Percentiles rank a stretch among this genome's conserved stretches.
phyloP scores from a whole-genome alignment of 2,888 invertebrate species.

The Coenonympha arcania region DNA sequence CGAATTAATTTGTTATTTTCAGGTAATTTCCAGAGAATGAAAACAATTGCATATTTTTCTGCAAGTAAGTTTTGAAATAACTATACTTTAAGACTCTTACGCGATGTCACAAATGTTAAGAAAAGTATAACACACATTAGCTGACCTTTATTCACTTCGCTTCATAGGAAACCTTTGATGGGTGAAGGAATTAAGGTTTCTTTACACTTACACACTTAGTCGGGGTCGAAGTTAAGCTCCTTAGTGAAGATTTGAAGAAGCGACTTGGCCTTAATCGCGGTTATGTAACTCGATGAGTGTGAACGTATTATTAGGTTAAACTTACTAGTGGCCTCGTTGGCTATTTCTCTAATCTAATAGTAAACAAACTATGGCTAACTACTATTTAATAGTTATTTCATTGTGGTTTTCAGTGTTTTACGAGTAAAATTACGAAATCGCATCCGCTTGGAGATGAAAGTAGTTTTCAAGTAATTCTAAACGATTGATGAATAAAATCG shows the following conservation, averaged over 20 bases:
- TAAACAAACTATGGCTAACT: no score
- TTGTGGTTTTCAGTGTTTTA: no score
- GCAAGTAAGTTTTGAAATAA: no score
- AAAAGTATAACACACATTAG: not conserved
- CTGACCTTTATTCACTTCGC: not conserved
- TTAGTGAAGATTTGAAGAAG: slow-evolving; percentile 39
- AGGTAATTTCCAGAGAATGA: slow-evolving; percentile 8
- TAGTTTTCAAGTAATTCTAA: no score
- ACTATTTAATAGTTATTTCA: no score
- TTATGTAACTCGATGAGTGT: slow-evolving; percentile 17
- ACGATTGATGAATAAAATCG: no score
- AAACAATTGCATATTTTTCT: not conserved
- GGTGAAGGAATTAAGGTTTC: slow-evolving; percentile 39
- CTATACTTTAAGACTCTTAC: no score
- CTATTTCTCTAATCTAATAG: not conserved
- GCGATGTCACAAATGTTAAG: no score
- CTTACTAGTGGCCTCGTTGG: not conserved
- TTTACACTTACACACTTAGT: slow-evolving; percentile 40
- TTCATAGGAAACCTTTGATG: not conserved
- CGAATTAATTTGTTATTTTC: slow-evolving; percentile 1
- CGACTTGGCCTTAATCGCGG: slow-evolving; percentile 53
- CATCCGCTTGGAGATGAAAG: no score
- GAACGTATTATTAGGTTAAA: not conserved
- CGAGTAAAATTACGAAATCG: no score
- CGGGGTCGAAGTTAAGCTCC: slow-evolving; percentile 50